Conservation (phyloP, 2,888 invertebrate genomes). For the Synergus itoensis region DNA sequence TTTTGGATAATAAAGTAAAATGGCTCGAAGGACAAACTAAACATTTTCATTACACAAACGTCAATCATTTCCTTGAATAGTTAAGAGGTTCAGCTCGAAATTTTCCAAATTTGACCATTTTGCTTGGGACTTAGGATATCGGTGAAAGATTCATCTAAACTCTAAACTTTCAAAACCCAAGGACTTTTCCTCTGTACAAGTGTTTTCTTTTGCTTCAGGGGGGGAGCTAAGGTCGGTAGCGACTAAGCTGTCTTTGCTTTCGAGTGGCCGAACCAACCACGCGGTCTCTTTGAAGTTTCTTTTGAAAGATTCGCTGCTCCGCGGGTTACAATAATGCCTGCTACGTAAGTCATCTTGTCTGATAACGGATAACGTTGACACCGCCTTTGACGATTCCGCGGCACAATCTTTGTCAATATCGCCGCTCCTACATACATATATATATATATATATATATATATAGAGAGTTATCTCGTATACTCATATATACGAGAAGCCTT, state of each 20-base stretch:
- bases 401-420: conserved; percentile 38
- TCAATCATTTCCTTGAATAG: background rate
- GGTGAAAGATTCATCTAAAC: conserved; percentile 16
- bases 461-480: background rate
- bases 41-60: conserved; percentile 12
- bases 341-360: conserved; percentile 35
- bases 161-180: conserved; percentile 21
- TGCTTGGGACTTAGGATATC: background rate
- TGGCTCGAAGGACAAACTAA: conserved; percentile 4
- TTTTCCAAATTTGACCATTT: background rate
- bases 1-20: background rate
- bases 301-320: conserved; percentile 32
- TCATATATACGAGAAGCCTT: background rate
- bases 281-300: conserved; percentile 37
- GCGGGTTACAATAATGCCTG: conserved; percentile 28
- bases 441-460: background rate
- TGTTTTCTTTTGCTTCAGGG: conserved; percentile 37
- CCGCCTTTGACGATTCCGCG: conserved; percentile 34
- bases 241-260: conserved; percentile 25
- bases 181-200: conserved; percentile 41
- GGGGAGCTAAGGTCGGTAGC: conserved; percentile 31
- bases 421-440: background rate
- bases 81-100: background rate
- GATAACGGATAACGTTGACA: conserved; percentile 38
- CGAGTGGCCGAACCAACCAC: conserved; percentile 31